Base-by-base conservation (phyloP, 2,797 vertebrate genomes). In the Catharus ustulatus region DNA sequence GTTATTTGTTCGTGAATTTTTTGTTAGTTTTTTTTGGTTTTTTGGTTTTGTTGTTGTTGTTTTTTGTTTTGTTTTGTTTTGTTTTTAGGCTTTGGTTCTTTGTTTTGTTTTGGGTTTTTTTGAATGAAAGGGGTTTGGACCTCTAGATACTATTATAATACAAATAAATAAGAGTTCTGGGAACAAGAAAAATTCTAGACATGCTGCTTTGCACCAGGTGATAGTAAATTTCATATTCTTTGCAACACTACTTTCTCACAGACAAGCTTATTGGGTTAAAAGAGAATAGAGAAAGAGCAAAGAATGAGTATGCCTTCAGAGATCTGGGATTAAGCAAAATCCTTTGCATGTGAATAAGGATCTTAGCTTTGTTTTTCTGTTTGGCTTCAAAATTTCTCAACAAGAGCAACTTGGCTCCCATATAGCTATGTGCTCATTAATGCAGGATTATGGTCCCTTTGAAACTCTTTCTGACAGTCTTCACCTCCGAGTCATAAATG, bases 401-500 rank as follows among this genome's bases (percentile, higher is more conserved):
- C 89, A 93, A 89, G 84, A 93, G 57, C 40, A 95, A 95, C 72
- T 93, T 95, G 94, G 95, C 89, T 95, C 42, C 62, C 32, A 32
- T 57, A 85, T 89, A 95, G 78, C 81, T 91, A 42, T 87, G 59
- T 82, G 79, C 94, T 97, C 89, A 95, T 96, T 96, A 96, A 95
- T 91, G 93, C 69, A 95, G 94, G 93, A 95, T 97, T 96, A 96
- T 63, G 74, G 88, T 95, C 96, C 94, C 95, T 94, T 92, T 91
- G 94, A 90, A 97, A 95, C 89, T 87, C 90, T 67, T 93, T 84
- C 90, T 93, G 92, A 92, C 57, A 89, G 77, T 89, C 68, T 95
- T 96, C 87, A 94, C 86, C 75, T 95, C 89, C 68, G 36, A 77
- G 61, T 63, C 89, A 92, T 55, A 94, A 84, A 94, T 42, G 62